Percentiles rank a stretch among this genome's conserved stretches.
Evolutionary conservation across 2,888 invertebrate species (phyloP).

Genomic region (Tineola bisselliella): DNA sequence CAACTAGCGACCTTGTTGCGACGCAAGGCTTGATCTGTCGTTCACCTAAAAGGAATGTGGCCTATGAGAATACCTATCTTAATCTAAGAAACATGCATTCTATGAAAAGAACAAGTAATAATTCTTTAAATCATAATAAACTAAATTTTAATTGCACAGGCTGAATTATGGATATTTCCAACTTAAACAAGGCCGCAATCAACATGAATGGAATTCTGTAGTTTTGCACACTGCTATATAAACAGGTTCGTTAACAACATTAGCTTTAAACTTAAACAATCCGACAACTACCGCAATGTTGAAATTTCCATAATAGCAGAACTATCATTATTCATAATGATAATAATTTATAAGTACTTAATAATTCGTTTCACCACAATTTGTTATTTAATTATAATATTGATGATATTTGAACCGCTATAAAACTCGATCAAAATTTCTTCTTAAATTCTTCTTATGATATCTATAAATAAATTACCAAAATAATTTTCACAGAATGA

Average conservation of each 20-base stretch:
- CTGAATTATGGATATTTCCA: not conserved
- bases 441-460: too few species aligned
- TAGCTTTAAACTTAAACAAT: constrained; percentile 10
- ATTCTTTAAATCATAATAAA: not conserved
- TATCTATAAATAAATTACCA: too few species aligned
- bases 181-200: constrained; percentile 9
- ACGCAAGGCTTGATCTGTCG: constrained; percentile 46
- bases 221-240: constrained; percentile 29
- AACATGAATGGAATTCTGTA: constrained; percentile 25
- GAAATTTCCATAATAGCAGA: not conserved
- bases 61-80: constrained; percentile 27
- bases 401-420: too few species aligned
- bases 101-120: not conserved
- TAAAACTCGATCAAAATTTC: too few species aligned
- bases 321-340: not conserved
- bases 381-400: too few species aligned
- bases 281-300: constrained; percentile 4
- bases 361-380: too few species aligned
- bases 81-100: not conserved
- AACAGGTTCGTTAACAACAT: constrained; percentile 24
- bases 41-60: constrained; percentile 53
- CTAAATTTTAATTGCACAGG: not conserved
- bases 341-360: not conserved
- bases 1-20: constrained; percentile 42
- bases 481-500: not conserved